These are phyloP conservation scores for Cyclina sinensis DNA, from an alignment of 1,140 invertebrate species.

Conservation along the genomic window DNA sequence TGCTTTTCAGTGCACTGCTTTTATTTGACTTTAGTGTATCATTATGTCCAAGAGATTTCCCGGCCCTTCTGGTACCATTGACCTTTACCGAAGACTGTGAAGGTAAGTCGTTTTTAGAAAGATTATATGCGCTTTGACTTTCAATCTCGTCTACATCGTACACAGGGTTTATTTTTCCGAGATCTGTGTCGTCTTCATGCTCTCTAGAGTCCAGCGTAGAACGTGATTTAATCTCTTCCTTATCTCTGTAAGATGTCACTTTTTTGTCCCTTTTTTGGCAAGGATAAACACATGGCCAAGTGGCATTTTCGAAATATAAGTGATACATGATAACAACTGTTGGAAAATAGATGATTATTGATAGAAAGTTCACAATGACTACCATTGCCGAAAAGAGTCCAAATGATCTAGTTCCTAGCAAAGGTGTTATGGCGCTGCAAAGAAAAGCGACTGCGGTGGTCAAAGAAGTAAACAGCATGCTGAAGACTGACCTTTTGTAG, in stretches of 20 bases:
- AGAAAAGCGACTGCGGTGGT: slow-evolving; percentile 80
- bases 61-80: no score
- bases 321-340: slow-evolving; percentile 77
- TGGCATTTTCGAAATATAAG: slow-evolving; percentile 55
- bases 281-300: slow-evolving; percentile 54
- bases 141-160: no score
- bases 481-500: slow-evolving; percentile 69
- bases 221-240: no score
- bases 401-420: slow-evolving; percentile 76
- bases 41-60: no score
- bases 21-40: no score
- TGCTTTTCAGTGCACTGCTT: background rate
- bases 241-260: background rate
- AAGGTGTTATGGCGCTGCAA: slow-evolving; percentile 72
- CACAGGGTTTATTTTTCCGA: no score
- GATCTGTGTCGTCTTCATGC: no score
- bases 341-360: slow-evolving; percentile 80
- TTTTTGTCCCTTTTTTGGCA: background rate
- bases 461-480: slow-evolving; percentile 77
- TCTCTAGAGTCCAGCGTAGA: no score
- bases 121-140: no score
- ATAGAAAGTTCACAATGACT: slow-evolving; percentile 79
- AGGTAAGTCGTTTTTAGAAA: no score
- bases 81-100: no score
- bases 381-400: slow-evolving; percentile 78